Conservation (phyloP, 2,888 invertebrate species). For the Monoplex corrugatus region DNA sequence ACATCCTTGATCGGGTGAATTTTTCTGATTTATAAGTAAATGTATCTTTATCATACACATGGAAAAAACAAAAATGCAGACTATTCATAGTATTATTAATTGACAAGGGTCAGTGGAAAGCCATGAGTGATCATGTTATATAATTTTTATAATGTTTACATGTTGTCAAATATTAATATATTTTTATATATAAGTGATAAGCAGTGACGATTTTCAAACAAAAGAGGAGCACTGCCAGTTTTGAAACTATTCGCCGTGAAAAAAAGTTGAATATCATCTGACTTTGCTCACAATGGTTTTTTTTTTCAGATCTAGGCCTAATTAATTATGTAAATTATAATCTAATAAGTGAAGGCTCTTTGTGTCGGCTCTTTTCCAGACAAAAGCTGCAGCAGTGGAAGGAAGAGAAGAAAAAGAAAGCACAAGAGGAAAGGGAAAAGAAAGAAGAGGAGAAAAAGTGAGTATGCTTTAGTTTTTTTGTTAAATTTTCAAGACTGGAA, state of each 20-base stretch:
- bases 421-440: not conserved
- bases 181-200: not conserved
- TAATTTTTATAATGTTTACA: not conserved
- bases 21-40: too few relatives aligned
- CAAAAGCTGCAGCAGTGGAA: constrained; percentile 32
- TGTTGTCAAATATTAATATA: not conserved
- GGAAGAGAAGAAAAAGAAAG: constrained; percentile 24
- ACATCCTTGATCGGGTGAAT: too few relatives aligned
- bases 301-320: constrained; percentile 5
- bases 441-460: constrained; percentile 20
- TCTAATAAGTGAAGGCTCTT: too few relatives aligned
- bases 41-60: too few relatives aligned
- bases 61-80: too few relatives aligned
- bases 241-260: too few relatives aligned
- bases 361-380: not conserved
- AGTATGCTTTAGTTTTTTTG: too few relatives aligned
- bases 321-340: too few relatives aligned
- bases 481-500: too few relatives aligned
- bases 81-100: too few relatives aligned
- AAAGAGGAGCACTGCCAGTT: too few relatives aligned
- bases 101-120: not conserved
- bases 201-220: too few relatives aligned
- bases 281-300: not conserved
- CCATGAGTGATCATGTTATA: not conserved
- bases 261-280: not conserved